These are phyloP conservation scores for Scomber japonicus DNA, from an alignment of 2,113 vertebrate genomes.

Conservation along the genomic window DNA sequence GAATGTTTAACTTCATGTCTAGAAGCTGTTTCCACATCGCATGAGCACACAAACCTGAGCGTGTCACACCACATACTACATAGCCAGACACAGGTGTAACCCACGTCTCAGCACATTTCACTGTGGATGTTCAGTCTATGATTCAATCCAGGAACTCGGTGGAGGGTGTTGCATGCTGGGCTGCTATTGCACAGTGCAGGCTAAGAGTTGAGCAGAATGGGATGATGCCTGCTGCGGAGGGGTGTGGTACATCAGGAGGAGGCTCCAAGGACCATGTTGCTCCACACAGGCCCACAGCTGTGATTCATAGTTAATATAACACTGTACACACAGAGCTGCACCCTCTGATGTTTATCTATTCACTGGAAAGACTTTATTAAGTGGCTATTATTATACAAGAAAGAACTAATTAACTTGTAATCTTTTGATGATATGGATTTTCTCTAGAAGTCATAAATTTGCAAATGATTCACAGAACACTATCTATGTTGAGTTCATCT, in stretches of 20 bases:
- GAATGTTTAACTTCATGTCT: constrained; percentile 38
- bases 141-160: neutral
- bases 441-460: constrained; percentile 11
- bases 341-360: neutral
- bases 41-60: too few species aligned
- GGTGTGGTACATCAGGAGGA: constrained; percentile 60
- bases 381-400: neutral
- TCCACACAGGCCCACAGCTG: constrained; percentile 42
- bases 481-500: neutral
- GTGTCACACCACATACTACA: too few species aligned
- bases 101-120: constrained; percentile 10
- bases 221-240: constrained; percentile 49
- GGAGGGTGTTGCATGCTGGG: constrained; percentile 13
- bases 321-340: constrained; percentile 16
- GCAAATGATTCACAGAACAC: constrained; percentile 21
- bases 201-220: constrained; percentile 38
- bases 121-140: neutral
- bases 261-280: constrained; percentile 21
- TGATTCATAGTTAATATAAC: constrained; percentile 58
- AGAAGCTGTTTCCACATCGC: neutral
- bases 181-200: constrained; percentile 3
- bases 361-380: neutral
- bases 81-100: neutral
- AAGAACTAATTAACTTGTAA: neutral
- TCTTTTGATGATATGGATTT: neutral